Evolutionary conservation across 2,113 vertebrate species (phyloP), one percentile per base, ranked within the genome.

Genomic region (Clarias magur): DNA sequence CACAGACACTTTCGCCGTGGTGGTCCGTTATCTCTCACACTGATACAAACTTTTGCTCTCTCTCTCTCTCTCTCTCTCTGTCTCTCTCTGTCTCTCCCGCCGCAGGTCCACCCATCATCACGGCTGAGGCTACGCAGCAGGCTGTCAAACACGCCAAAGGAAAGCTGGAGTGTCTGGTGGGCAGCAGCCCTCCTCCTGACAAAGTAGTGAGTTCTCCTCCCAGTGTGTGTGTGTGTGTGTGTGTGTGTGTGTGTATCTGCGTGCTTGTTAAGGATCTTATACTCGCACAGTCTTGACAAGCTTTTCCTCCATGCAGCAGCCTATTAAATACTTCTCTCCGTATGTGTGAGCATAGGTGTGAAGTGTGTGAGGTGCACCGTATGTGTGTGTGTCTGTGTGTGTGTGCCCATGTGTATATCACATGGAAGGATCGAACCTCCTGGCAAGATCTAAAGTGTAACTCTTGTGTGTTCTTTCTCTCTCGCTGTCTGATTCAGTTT

Each of bases 61-160:
- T 13, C 25, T 34, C 57, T 63, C 73, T n/a, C 15, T 65, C 80
- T 42, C 38, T 73, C 34, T 83, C 62, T 82, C 21, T 80, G 63
- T 34, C 57, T 63, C 73, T n/a, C 15, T 65, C 80, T 42, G 54
- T 73, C 34, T 83, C 62, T 82, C 21, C 25, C 56, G 81, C 30
- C 89, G 76, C 93, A 98, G 97, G 96, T 72, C 96, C 97, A 3
- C 97, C 97, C 0, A 93, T 97, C 88, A 96, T 98, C 93, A 96
- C 94, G 3, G 95, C 94, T 17, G 96, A 96, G 0, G 91, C 93
- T 67, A 95, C 95, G 1, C 95, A 96, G 67, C 96, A 96, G 0
- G 96, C 96, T n/a, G 92, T 95, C 85, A 95, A 96, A 89, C 96
- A 96, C 87, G 95, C 95, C 85, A 96, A 97, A 70, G 96, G 96